Percentiles rank a stretch among this genome's conserved stretches.
These are phyloP conservation scores for Drosophila mojavensis DNA, from an alignment of 1,140 invertebrate species.

Conservation along the genomic window DNA sequence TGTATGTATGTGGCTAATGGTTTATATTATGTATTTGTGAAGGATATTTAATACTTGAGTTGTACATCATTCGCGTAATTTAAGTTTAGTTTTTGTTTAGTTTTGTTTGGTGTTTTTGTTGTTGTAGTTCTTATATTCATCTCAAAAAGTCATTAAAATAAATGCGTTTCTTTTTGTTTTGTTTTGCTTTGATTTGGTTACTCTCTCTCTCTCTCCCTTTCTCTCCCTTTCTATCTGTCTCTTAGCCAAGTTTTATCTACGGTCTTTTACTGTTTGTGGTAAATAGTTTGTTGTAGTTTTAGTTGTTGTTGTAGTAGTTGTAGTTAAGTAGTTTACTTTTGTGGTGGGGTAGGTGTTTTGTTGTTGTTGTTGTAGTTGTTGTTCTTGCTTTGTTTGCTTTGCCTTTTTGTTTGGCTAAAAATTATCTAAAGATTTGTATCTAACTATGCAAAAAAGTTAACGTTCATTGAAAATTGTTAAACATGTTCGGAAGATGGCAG, in stretches of 20 bases:
- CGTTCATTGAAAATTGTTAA: conserved; percentile 43
- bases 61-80: conserved; percentile 10
- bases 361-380: not conserved
- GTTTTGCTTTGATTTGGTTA: conserved; percentile 20
- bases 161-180: conserved; percentile 80
- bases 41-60: conserved; percentile 30
- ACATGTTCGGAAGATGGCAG: conserved; percentile 59
- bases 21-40: not conserved
- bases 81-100: conserved; percentile 4
- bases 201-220: too few relatives aligned
- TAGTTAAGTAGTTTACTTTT: conserved; percentile 42
- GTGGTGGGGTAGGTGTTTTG: conserved; percentile 52
- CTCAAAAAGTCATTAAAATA: conserved; percentile 80
- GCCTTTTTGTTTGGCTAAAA: conserved; percentile 33
- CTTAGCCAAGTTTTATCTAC: conserved; percentile 34
- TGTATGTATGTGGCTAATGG: not conserved
- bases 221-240: not conserved
- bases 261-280: conserved; percentile 53
- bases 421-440: conserved; percentile 54
- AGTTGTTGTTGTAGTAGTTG: conserved; percentile 44
- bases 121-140: conserved; percentile 37
- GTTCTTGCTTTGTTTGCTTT: conserved; percentile 38
- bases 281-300: conserved; percentile 63
- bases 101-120: conserved; percentile 29
- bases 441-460: conserved; percentile 49